Base-by-base conservation (phyloP, 2,797 vertebrate genomes). In the Pteropus rufus region DNA sequence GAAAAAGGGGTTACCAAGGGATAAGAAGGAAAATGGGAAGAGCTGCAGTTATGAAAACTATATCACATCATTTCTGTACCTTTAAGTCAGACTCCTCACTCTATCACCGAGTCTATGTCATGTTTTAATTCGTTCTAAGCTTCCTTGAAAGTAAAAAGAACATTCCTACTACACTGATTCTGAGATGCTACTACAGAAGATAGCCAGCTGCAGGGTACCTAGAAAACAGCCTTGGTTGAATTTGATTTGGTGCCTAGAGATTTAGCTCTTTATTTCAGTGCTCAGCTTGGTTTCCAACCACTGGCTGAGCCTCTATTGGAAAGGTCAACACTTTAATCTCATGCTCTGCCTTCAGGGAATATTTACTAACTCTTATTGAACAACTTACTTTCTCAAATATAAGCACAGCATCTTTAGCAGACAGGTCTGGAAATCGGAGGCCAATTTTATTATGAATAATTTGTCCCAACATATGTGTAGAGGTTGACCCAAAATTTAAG, bases 371-470 rank as follows among this genome's bases (percentile, higher is more conserved):
- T 2, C 1, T 11, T 67, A 36, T 29, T 36, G 41, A 75, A 87
- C 19, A 81, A 93, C 2, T 44, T 58, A 46, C n/a, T 87, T 26
- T 83, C 34, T 91, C 29, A 64, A 14, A 70, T 46, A 14, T 64
- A 60, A 92, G 70, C 15, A 76, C 9, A 44, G 18, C 41, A 34
- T 69, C 29, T 69, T 92, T 46, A 96, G 54, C 39, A 90, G 34
- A 62, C 3, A 39, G 82, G 49, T 16, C 26, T 76, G 44, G 34
- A 95, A 96, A 73, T n/a, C 39, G 10, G 67, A 92, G 67, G 31
- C 44, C 64, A 86, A 73, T 79, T 88, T 81, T 84, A 89, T 39
- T 41, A 75, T 69, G 77, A 44, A 77, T 75, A 91, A 90, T 88
- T 75, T 86, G 79, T 91, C 83, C 82, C 29, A 73, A 72, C 3